Conservation (phyloP, 2,113 vertebrate species). For the Dasyurus viverrinus region DNA sequence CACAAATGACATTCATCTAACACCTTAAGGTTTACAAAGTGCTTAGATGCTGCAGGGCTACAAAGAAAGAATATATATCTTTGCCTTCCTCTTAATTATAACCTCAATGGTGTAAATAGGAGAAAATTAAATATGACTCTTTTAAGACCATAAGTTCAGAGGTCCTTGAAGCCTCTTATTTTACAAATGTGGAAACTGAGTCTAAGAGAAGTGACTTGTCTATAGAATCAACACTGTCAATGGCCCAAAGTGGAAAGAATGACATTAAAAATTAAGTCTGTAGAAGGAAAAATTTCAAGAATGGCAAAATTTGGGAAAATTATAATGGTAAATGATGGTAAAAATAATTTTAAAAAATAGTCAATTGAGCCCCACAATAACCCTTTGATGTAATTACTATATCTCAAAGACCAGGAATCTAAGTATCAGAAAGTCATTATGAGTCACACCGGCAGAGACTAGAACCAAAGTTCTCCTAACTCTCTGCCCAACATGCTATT, state of each 20-base stretch:
- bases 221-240: background rate
- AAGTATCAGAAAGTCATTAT: background rate
- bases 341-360: background rate
- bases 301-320: background rate
- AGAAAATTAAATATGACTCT: slow-evolving; percentile 3
- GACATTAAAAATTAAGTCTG: background rate
- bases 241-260: background rate
- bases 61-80: background rate
- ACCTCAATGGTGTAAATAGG: slow-evolving; percentile 11
- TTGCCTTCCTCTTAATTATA: background rate
- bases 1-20: background rate
- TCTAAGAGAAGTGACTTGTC: background rate
- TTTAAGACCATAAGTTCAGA: background rate
- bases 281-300: background rate
- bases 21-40: background rate
- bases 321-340: background rate
- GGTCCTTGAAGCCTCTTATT: background rate
- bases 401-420: background rate
- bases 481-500: background rate
- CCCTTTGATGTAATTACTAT: background rate
- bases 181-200: background rate
- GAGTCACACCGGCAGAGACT: background rate
- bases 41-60: background rate
- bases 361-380: background rate
- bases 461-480: background rate